phyloP scores from a whole-genome alignment of 2,888 invertebrate species.

The Watsonalla binaria region DNA sequence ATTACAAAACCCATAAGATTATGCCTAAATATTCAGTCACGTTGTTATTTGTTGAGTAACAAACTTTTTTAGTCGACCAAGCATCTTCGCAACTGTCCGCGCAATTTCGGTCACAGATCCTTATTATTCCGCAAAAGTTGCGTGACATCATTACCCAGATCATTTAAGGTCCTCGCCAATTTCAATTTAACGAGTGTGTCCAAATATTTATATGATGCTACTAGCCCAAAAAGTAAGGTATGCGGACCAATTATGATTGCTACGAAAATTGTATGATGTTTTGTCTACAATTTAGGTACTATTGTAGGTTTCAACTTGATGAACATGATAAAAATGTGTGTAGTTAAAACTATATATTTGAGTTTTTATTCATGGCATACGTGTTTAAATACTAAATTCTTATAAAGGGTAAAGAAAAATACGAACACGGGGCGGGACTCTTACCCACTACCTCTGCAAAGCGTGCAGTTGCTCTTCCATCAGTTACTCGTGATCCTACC shows the following conservation, averaged over 20 bases:
- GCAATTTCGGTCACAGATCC: constrained; percentile 1
- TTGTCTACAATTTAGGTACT: not conserved
- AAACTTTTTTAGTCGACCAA: not conserved
- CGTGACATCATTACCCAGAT: not conserved
- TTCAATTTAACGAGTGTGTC: not conserved
- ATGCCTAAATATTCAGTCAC: not conserved
- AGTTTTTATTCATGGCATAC: too few relatives aligned
- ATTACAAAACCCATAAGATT: not conserved
- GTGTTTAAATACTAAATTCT: too few relatives aligned
- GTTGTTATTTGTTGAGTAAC: not conserved
- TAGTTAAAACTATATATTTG: too few relatives aligned
- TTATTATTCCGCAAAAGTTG: not conserved
- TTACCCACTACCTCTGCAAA: too few relatives aligned
- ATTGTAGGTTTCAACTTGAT: not conserved
- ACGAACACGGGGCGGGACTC: too few relatives aligned
- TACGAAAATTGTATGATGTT: not conserved
- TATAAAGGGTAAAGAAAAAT: too few relatives aligned
- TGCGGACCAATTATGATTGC: not conserved
- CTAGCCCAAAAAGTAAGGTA: not conserved
- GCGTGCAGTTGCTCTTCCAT: too few relatives aligned
- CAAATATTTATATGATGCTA: not conserved
- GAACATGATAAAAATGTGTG: too few relatives aligned
- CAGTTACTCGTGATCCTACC: too few relatives aligned
- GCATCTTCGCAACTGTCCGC: not conserved
- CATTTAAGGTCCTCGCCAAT: not conserved